Base-by-base conservation (phyloP, 2,113 vertebrate species). In the Chauna torquata region DNA sequence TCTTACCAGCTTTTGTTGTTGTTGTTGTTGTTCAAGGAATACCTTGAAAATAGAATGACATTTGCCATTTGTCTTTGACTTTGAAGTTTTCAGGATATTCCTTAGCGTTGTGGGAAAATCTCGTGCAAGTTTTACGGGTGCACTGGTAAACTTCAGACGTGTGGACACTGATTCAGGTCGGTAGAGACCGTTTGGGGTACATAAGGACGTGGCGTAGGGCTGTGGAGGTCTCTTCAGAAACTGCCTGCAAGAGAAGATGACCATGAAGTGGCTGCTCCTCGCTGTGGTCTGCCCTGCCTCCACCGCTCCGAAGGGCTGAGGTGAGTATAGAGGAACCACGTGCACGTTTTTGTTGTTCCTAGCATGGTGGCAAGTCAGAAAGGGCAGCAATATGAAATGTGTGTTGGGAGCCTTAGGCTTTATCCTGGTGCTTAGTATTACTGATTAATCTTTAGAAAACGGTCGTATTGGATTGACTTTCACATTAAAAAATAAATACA, bases 241-340 rank as follows among this genome's bases (percentile, higher is more conserved):
- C 65, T 17, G 50, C 69, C 50, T 7, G 16, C 22, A 32, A 40
- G 82, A 76, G 68, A 61, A 55, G 47, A 28, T 42, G 45, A 61
- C 57, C 42, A 47, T 79, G 69, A 86, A 91, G 91, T 34, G 57
- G 28, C 62, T 87, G 69, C 85, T 96, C 87, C 75, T 94, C 38
- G 6, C 69, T 14, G 24, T 82, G 17, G 6, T 86, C 19, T 96
- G 95, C 68, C 86, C 19, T 96, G 95, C 68, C 86, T 96, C 44
- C 96, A 95, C 58, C 95, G 96, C 76, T 86, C 88, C 44, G 68
- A 97, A 42, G 93, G 93, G 58, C 5, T 82, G 27, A 83, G 62
- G 96, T 92, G 36, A 93, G 90, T 52, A 62, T 27, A n/a, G 47
- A 57, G 69, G 44, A 74, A 59, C 17, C 16, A 7, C 59, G 6